These are phyloP conservation scores for Metallyticus violacea DNA, from an alignment of 2,888 invertebrate species.

Conservation along the genomic window DNA sequence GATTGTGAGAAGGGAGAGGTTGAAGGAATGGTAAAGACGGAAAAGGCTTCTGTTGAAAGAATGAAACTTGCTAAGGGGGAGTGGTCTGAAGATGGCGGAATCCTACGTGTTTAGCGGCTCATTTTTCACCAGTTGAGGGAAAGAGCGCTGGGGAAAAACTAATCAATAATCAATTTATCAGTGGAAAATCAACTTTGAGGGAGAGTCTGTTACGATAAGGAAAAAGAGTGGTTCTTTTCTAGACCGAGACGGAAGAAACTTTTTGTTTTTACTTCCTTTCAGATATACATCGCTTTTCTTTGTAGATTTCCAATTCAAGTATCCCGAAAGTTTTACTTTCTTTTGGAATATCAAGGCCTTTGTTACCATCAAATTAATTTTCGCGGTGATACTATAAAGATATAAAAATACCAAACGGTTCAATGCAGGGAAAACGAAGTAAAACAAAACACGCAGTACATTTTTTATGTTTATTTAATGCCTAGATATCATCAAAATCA, in stretches of 20 bases:
- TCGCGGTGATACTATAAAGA: no score
- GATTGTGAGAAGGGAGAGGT: neutral
- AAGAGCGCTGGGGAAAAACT: conserved; percentile 27
- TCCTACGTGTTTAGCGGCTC: conserved; percentile 31
- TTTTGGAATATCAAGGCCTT: no score
- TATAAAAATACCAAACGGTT: no score
- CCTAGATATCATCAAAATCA: no score
- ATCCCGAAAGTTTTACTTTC: neutral
- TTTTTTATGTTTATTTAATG: no score
- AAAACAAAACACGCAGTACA: no score
- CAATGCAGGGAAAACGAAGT: no score
- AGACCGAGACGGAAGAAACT: neutral
- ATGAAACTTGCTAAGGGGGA: neutral
- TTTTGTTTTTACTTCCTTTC: neutral
- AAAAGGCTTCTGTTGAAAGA: neutral
- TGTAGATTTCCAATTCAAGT: neutral
- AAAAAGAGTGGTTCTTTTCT: neutral
- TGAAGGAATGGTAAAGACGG: neutral
- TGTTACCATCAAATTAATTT: no score
- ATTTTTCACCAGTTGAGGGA: conserved; percentile 30
- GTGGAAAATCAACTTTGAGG: conserved; percentile 38
- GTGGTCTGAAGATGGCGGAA: neutral
- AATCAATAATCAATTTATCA: conserved; percentile 42
- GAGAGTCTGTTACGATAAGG: neutral
- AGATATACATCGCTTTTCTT: neutral